Evolutionary conservation across 1,140 invertebrate genomes (phyloP).

Genomic region (Listronotus bonariensis): DNA sequence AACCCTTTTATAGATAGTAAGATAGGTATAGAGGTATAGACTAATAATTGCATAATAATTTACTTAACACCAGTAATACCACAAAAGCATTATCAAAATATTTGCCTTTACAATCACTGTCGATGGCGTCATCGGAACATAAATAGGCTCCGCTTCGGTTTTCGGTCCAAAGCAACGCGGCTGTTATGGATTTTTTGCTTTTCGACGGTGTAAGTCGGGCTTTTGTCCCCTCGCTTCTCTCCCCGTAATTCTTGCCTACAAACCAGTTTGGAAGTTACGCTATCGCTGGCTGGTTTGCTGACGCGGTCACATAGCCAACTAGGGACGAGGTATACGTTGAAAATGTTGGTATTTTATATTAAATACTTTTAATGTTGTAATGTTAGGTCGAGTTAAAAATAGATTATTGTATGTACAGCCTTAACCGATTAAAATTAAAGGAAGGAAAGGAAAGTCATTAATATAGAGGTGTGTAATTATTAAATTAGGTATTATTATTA

Average conservation of each 20-base stretch:
- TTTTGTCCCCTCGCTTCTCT: constrained; percentile 10
- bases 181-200: constrained; percentile 36
- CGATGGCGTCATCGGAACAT: constrained; percentile 2
- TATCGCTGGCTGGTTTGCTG: constrained; percentile 31
- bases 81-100: neutral
- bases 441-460: no score
- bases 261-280: constrained; percentile 28
- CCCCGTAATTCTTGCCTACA: constrained; percentile 7
- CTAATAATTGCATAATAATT: no score
- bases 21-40: no score
- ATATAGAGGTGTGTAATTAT: no score
- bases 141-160: constrained; percentile 4
- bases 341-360: constrained; percentile 4
- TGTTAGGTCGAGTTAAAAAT: neutral
- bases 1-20: no score
- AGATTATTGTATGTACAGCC: neutral
- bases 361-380: constrained; percentile 6
- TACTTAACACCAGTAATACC: no score
- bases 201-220: constrained; percentile 31
- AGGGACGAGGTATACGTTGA: constrained; percentile 21
- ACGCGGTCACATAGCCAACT: constrained; percentile 33
- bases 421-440: no score
- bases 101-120: neutral
- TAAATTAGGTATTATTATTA: no score
- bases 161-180: constrained; percentile 2